A percentile compares a stretch with the other conserved stretches of the same genome.
phyloP scores from a whole-genome alignment of 2,113 vertebrate genomes.

The Poeciliopsis prolifica region DNA sequence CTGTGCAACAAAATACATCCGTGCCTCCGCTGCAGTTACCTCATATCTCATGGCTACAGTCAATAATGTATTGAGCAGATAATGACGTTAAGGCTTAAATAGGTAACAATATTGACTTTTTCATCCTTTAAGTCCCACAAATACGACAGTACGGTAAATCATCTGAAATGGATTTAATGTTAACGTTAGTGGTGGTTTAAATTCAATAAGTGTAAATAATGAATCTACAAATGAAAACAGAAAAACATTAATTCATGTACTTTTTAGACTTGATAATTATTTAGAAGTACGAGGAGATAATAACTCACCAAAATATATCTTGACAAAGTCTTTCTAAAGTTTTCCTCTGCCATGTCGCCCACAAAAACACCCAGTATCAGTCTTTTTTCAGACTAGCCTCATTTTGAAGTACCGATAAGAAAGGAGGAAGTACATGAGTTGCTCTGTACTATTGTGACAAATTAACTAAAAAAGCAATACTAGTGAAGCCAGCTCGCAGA shows the following conservation, averaged over 20 bases:
- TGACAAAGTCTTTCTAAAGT: neutral
- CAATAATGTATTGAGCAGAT: conserved; percentile 37
- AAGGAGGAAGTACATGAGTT: too few species aligned
- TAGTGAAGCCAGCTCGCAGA: too few species aligned
- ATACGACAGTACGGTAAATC: conserved; percentile 25
- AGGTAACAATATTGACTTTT: conserved; percentile 46
- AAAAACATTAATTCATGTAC: neutral
- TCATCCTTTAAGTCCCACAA: conserved; percentile 39
- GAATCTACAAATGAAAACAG: neutral
- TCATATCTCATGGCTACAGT: conserved; percentile 35
- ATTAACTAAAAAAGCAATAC: too few species aligned
- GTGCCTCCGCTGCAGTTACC: conserved; percentile 16
- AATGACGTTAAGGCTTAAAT: conserved; percentile 33
- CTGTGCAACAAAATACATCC: conserved; percentile 6
- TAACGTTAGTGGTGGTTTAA: conserved; percentile 20
- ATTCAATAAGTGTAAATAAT: neutral
- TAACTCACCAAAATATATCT: neutral
- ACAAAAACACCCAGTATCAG: too few species aligned
- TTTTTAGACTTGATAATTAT: neutral
- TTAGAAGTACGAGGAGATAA: neutral
- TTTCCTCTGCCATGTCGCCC: too few species aligned
- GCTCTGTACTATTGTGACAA: too few species aligned
- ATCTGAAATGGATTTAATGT: conserved; percentile 6
- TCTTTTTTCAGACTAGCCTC: too few species aligned
- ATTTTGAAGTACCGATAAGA: too few species aligned